Evolutionary conservation across 1,140 invertebrate genomes (phyloP).

Genomic region (Pogonomyrmex barbatus): DNA sequence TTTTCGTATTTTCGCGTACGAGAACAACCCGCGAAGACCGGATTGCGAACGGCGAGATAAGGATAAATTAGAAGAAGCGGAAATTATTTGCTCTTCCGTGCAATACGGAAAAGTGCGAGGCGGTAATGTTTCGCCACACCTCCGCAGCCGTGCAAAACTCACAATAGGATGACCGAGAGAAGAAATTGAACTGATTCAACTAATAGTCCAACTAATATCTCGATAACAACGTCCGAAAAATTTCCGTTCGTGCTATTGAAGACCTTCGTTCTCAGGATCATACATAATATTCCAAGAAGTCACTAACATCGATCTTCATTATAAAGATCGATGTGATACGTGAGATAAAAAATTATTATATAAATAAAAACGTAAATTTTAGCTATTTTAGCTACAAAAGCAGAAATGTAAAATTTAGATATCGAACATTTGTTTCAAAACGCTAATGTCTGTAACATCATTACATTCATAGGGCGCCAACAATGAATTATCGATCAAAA

Average conservation of each 20-base stretch:
- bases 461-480: neutral
- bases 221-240: constrained; percentile 69
- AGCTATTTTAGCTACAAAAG: neutral
- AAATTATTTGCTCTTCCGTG: constrained; percentile 49
- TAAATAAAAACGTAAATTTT: constrained; percentile 7
- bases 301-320: neutral
- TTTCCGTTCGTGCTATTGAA: constrained; percentile 12
- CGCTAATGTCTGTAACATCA: neutral
- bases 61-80: constrained; percentile 37
- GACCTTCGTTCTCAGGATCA: neutral
- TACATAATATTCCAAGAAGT: neutral
- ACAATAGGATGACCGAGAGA: neutral
- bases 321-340: neutral
- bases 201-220: constrained; percentile 33
- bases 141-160: constrained; percentile 27
- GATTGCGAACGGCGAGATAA: constrained; percentile 19
- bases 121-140: constrained; percentile 50
- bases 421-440: neutral
- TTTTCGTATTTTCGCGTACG: constrained; percentile 18
- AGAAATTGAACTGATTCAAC: constrained; percentile 64
- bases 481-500: constrained; percentile 24
- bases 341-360: neutral
- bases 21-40: neutral
- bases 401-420: neutral
- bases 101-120: constrained; percentile 59